Evolutionary conservation across 2,888 invertebrate genomes (phyloP).

Genomic region (Halictus ligatus): DNA sequence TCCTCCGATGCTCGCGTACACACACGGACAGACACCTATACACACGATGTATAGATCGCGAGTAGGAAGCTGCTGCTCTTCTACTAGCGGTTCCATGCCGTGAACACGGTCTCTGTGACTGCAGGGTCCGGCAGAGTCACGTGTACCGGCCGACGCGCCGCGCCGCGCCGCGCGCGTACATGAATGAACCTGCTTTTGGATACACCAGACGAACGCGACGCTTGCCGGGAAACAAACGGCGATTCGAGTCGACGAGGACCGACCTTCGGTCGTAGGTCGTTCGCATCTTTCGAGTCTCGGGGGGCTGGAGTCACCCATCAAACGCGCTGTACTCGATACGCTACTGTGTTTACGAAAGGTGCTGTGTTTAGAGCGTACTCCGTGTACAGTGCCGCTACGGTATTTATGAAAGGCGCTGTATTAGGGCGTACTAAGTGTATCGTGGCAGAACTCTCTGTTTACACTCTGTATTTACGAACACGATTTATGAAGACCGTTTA

Average conservation of each 20-base stretch:
- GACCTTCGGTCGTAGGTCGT: background rate
- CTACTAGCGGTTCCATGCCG: constrained; percentile 14
- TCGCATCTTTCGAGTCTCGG: background rate
- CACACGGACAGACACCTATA: background rate
- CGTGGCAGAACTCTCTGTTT: no score
- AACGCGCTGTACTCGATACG: background rate
- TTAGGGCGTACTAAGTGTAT: no score
- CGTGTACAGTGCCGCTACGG: no score
- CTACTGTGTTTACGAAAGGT: no score
- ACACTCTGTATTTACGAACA: no score
- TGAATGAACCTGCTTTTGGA: constrained; percentile 44
- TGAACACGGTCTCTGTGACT: constrained; percentile 11
- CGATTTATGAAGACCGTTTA: no score
- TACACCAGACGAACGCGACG: constrained; percentile 6
- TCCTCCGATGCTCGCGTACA: background rate
- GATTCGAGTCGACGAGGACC: background rate
- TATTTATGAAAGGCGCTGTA: no score
- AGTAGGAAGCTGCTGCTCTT: constrained; percentile 40
- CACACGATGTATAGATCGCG: constrained; percentile 21
- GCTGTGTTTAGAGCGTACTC: no score
- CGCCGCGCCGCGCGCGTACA: constrained; percentile 8
- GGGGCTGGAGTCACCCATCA: background rate
- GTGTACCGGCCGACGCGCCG: constrained; percentile 18
- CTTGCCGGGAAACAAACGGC: background rate
- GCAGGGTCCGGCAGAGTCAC: constrained; percentile 44